These are phyloP conservation scores for Pristiophorus japonicus DNA, from an alignment of 2,113 vertebrate genomes.

Conservation along the genomic window DNA sequence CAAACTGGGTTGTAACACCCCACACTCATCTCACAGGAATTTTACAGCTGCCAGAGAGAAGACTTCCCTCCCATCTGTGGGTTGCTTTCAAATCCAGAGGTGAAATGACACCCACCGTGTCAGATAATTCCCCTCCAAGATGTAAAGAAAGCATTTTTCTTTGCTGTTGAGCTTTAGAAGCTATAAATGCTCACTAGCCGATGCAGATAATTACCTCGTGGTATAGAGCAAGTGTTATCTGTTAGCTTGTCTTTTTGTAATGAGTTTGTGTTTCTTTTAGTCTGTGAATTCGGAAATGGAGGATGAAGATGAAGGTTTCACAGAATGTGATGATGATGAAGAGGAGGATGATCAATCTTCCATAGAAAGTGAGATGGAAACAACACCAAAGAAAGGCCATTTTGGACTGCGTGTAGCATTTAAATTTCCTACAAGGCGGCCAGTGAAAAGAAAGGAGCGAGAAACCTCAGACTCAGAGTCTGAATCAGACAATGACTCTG, in stretches of 20 bases:
- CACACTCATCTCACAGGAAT: not conserved
- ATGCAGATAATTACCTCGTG: not conserved
- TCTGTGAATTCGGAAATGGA: constrained; percentile 51
- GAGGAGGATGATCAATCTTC: constrained; percentile 46
- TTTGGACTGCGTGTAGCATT: constrained; percentile 77
- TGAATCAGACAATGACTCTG: constrained; percentile 55
- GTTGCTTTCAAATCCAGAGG: not conserved
- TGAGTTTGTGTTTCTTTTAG: constrained; percentile 47
- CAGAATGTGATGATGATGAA: constrained; percentile 53
- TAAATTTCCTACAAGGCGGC: constrained; percentile 75
- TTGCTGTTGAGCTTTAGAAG: not conserved
- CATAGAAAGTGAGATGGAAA: constrained; percentile 36
- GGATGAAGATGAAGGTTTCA: constrained; percentile 54
- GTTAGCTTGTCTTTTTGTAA: not conserved
- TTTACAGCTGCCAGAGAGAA: not conserved
- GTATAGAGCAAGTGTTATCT: too few species aligned
- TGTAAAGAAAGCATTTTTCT: not conserved
- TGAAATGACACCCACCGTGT: not conserved
- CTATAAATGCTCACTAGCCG: not conserved
- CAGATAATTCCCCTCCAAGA: not conserved
- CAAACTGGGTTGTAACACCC: not conserved
- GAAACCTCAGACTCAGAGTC: constrained; percentile 55
- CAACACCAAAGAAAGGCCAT: constrained; percentile 57
- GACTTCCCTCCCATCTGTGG: not conserved
- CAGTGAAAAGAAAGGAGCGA: constrained; percentile 41